These are phyloP conservation scores for Tillus elongatus DNA, from an alignment of 2,888 invertebrate genomes.

Conservation along the genomic window DNA sequence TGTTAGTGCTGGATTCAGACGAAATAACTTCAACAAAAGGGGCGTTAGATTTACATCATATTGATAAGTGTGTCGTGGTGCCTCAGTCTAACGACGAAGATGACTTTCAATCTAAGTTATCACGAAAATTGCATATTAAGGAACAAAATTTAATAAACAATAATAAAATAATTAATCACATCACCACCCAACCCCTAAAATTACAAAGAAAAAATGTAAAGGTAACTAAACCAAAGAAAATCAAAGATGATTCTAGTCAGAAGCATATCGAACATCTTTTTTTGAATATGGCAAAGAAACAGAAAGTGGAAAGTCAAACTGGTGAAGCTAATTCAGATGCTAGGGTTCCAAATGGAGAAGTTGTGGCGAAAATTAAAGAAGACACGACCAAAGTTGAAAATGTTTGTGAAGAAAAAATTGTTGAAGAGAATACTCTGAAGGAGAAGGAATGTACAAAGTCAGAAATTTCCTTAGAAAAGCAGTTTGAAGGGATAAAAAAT, in stretches of 20 bases:
- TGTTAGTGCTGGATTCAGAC: conserved; percentile 36
- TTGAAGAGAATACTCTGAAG: neutral
- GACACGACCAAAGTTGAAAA: too few species aligned
- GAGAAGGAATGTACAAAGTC: conserved; percentile 5
- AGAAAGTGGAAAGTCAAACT: conserved; percentile 13
- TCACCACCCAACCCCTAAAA: conserved; percentile 9
- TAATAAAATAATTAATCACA: conserved; percentile 16
- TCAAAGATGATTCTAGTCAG: conserved; percentile 23
- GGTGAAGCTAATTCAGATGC: too few species aligned
- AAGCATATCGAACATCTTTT: conserved; percentile 31
- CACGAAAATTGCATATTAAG: neutral
- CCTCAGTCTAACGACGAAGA: conserved; percentile 15
- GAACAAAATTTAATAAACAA: conserved; percentile 3
- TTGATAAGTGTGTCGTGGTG: conserved; percentile 16
- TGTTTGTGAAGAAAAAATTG: too few species aligned
- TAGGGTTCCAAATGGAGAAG: neutral
- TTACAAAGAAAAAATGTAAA: conserved; percentile 6
- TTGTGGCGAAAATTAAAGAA: too few species aligned
- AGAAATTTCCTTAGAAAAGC: neutral
- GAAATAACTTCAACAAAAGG: conserved; percentile 4
- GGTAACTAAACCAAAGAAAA: conserved; percentile 21
- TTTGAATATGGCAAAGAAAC: conserved; percentile 24
- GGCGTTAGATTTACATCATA: neutral
- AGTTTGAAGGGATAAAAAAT: conserved; percentile 57
- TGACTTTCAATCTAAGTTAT: neutral